phyloP scores from a whole-genome alignment of 2,113 vertebrate genomes.

The Meleagris gallopavo region DNA sequence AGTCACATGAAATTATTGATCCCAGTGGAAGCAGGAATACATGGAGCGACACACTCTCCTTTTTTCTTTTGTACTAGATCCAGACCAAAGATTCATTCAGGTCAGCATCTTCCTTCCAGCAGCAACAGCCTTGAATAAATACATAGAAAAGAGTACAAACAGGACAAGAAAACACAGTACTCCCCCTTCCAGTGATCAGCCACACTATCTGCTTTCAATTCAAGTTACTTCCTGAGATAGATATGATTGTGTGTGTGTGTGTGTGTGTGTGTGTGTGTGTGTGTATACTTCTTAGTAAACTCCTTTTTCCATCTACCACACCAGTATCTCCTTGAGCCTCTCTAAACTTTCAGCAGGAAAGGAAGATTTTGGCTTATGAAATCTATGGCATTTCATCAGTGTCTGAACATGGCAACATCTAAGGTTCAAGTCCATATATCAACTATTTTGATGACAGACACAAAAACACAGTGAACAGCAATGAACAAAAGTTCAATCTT shows the following conservation, averaged over 20 bases:
- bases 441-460: not conserved
- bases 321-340: not conserved
- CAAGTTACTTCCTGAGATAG: not conserved
- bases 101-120: not conserved
- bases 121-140: not conserved
- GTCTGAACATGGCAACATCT: not conserved
- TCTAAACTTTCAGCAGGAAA: not conserved
- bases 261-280: not conserved
- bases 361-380: not conserved
- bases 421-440: not conserved
- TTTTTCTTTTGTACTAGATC: not conserved
- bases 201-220: rapidly evolving
- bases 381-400: not conserved
- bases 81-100: not conserved
- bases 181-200: not conserved
- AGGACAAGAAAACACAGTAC: not conserved
- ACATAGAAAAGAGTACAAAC: not conserved
- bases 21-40: not conserved
- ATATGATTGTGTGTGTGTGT: not conserved
- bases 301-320: not conserved
- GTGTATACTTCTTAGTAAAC: not conserved
- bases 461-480: not conserved
- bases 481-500: not conserved
- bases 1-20: not conserved
- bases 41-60: not conserved